Evolutionary conservation across 1,140 invertebrate genomes (phyloP).

Genomic region (Sycophila sp.): DNA sequence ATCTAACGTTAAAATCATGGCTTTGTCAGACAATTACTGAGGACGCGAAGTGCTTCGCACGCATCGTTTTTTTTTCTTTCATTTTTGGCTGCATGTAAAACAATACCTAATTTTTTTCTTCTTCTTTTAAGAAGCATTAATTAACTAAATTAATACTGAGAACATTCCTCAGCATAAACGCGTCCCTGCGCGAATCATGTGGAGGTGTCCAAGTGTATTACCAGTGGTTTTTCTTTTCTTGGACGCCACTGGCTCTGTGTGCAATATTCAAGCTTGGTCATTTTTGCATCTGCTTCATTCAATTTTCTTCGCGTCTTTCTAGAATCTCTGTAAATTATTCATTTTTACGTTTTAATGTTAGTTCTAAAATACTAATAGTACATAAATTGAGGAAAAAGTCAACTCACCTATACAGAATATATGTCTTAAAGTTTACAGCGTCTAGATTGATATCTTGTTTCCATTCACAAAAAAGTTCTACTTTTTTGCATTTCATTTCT

Average conservation of each 20-base stretch:
- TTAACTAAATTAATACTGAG: slow-evolving; percentile 39
- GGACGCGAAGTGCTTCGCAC: not conserved
- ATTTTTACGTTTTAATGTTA: too few species aligned
- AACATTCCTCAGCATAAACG: slow-evolving; percentile 21
- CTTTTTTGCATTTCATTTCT: not conserved
- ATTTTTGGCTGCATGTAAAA: slow-evolving; percentile 15
- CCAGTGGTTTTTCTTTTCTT: slow-evolving; percentile 76
- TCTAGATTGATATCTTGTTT: not conserved
- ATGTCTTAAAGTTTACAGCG: slow-evolving; percentile 68
- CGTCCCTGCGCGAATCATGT: slow-evolving; percentile 49
- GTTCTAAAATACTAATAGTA: too few species aligned
- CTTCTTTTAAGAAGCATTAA: slow-evolving; percentile 34
- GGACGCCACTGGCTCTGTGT: slow-evolving; percentile 62
- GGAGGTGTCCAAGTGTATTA: slow-evolving; percentile 75
- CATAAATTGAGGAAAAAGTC: slow-evolving; percentile 30
- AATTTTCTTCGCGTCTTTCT: slow-evolving; percentile 71
- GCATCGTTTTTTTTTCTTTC: not conserved
- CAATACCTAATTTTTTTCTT: slow-evolving; percentile 27
- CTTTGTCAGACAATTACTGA: not conserved
- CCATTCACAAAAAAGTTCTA: not conserved
- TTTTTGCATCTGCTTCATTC: slow-evolving; percentile 71
- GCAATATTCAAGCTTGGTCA: slow-evolving; percentile 68
- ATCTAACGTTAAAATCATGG: not conserved
- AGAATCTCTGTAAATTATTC: slow-evolving; percentile 74
- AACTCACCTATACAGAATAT: slow-evolving; percentile 71